Percentiles rank a stretch among this genome's conserved stretches.
Evolutionary conservation across 2,888 invertebrate species (phyloP).

Genomic region (Diarsia mendica): DNA sequence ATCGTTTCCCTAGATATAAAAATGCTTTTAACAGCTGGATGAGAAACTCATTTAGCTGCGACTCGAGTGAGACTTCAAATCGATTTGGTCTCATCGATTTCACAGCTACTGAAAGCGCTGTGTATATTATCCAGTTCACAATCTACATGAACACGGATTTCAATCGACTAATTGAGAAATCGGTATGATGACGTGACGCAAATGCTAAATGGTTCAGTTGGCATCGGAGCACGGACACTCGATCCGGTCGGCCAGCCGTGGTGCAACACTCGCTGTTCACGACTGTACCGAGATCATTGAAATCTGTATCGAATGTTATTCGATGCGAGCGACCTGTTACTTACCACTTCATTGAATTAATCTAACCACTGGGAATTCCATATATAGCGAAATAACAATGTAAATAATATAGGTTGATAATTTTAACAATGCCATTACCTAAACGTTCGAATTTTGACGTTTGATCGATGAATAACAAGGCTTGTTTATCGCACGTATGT

Average conservation of each 20-base stretch:
- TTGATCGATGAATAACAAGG: background rate
- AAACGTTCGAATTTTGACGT: constrained; percentile 12
- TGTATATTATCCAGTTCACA: constrained; percentile 13
- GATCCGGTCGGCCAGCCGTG: constrained; percentile 42
- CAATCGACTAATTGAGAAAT: constrained; percentile 63
- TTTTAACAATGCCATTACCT: constrained; percentile 43
- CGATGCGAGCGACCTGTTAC: constrained; percentile 18
- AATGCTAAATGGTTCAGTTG: constrained; percentile 62
- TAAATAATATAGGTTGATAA: constrained; percentile 37
- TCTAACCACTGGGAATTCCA: constrained; percentile 41
- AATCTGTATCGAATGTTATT: constrained; percentile 40
- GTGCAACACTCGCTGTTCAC: constrained; percentile 45
- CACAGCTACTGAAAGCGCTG: constrained; percentile 18
- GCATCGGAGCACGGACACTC: constrained; percentile 50
- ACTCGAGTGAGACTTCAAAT: constrained; percentile 8
- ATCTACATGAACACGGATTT: constrained; percentile 38
- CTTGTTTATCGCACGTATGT: constrained; percentile 18
- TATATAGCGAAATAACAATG: constrained; percentile 25
- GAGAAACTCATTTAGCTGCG: constrained; percentile 12
- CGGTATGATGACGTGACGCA: constrained; percentile 53
- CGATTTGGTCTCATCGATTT: constrained; percentile 22
- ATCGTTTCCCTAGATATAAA: constrained; percentile 23
- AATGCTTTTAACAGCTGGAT: constrained; percentile 18
- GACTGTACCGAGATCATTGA: constrained; percentile 49
- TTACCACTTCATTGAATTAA: constrained; percentile 42